Evolutionary conservation across 2,113 vertebrate genomes (phyloP), one percentile per base, ranked within the genome.

Genomic region (Coryphaenoides rupestris): DNA sequence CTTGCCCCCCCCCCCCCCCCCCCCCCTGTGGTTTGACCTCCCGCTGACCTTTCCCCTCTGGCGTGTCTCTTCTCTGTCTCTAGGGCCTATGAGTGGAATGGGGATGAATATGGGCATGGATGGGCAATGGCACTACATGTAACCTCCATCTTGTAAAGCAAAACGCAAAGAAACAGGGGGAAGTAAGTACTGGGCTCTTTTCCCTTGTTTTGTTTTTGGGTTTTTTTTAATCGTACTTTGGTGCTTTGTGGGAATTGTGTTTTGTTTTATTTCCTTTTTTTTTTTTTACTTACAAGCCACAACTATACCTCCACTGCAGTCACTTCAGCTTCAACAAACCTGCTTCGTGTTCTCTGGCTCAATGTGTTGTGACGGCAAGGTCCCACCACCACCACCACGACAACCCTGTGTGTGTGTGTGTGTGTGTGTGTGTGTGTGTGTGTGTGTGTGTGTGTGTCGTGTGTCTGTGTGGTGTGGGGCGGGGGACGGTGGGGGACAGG

Each of bases 41-140:
- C 86, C 66, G 90, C 88, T 91, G 87, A 94, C 87, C 87, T 90
- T 86, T 94, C 4, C 17, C 28, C 75, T 85, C 80, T 89, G 93
- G 91, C 91, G 87, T 95, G 92, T 95, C 86, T 98, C 82, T 86
- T 98, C 82, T 86, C 82, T 86, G 70, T 93, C 77, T 94, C 90
- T 89, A 99, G 97, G 97, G 92, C 97, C 97, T 92, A 99, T 99
- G 97, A 98, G 96, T 95, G 97, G 97, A 94, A 99, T 99, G 97
- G 96, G 96, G 92, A 99, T 99, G 97, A 99, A 99, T 94, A 99
- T 99, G 97, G 97, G 97, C 91, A 99, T 99, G 96, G 97, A 99
- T 90, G 97, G 97, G 91, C 97, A 99, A 91, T 99, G 97, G 97
- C 97, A 99, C 94, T 99, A 99, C 96, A 99, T 99, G 97, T 99